Evolutionary conservation across 1,140 invertebrate species (phyloP).

Genomic region (Sweltsa coloradensis): DNA sequence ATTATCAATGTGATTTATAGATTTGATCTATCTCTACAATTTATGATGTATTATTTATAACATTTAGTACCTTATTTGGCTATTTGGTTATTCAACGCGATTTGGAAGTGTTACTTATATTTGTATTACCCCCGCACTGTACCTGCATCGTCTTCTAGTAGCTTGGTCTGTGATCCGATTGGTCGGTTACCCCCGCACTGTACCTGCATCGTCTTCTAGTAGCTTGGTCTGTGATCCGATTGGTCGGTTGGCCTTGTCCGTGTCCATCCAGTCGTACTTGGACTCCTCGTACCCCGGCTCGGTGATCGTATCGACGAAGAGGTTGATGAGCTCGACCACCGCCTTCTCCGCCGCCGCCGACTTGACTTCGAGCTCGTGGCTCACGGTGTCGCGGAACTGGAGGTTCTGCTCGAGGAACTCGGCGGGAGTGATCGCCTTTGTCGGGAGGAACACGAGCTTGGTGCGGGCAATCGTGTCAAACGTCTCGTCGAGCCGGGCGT

Average conservation of each 20-base stretch:
- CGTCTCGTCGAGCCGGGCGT: slow-evolving; percentile 58
- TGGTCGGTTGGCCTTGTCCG: slow-evolving; percentile 39
- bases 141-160: too few relatives aligned
- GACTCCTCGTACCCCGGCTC: slow-evolving; percentile 37
- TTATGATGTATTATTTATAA: too few relatives aligned
- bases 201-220: too few relatives aligned
- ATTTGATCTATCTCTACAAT: too few relatives aligned
- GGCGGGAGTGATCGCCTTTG: slow-evolving; percentile 45
- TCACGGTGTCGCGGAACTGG: slow-evolving; percentile 24
- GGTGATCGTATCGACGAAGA: slow-evolving; percentile 45
- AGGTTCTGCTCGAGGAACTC: slow-evolving; percentile 54
- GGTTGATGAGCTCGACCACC: slow-evolving; percentile 54
- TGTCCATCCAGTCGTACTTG: slow-evolving; percentile 51
- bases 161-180: slow-evolving; percentile 38
- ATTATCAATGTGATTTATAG: too few relatives aligned
- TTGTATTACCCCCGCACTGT: too few relatives aligned
- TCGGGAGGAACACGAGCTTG: slow-evolving; percentile 49
- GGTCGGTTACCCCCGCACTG: too few relatives aligned
- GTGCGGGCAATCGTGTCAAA: slow-evolving; percentile 49
- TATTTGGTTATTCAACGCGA: too few relatives aligned
- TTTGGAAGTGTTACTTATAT: too few relatives aligned
- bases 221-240: slow-evolving; percentile 40
- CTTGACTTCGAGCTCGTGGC: slow-evolving; percentile 38
- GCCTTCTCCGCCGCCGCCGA: slow-evolving; percentile 47
- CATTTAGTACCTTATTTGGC: too few relatives aligned